Percentiles rank a stretch among this genome's conserved stretches.
Conservation (phyloP, 1,140 invertebrate genomes). For the Apis mellifera region Amel_HAv3.1 CM009935.2:8818501-8819000, state of each 20-base stretch:
- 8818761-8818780: neutral
- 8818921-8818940: too few relatives aligned
- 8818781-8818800: too few relatives aligned
- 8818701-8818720: neutral
- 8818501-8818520: conserved; percentile 21
- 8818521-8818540: conserved; percentile 33
- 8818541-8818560: conserved; percentile 6
- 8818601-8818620: conserved; percentile 28
- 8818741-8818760: neutral
- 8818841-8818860: neutral
- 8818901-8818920: too few relatives aligned
- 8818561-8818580: conserved; percentile 29
- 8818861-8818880: neutral
- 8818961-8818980: too few relatives aligned
- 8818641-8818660: conserved; percentile 29
- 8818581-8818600: conserved; percentile 52
- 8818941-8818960: too few relatives aligned
- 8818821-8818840: neutral
- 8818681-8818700: conserved; percentile 20
- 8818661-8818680: neutral
- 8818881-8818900: too few relatives aligned
- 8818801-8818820: neutral
- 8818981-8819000: too few relatives aligned
- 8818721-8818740: conserved; percentile 14
- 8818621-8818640: conserved; percentile 38